Evolutionary conservation across 2,797 vertebrate genomes (phyloP).

Genomic region (Clarias fuscus): DNA sequence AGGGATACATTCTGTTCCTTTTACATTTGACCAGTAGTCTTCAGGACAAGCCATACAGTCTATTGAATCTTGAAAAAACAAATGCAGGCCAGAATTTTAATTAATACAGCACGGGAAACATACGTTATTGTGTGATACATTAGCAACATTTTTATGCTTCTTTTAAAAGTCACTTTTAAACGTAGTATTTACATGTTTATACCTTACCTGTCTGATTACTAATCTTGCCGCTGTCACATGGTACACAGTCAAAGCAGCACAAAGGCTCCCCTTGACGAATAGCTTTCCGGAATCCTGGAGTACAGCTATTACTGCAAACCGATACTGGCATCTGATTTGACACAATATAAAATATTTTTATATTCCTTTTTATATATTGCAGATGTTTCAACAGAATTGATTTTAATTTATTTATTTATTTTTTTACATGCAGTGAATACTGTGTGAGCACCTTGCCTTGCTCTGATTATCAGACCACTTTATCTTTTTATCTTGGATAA

Average conservation of each 20-base stretch:
- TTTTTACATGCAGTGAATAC: constrained; percentile 7
- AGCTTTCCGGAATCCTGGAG: constrained; percentile 59
- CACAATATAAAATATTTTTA: not conserved
- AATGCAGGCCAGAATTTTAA: not conserved
- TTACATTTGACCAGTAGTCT: constrained; percentile 57
- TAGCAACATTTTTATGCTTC: not conserved
- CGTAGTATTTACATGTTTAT: not conserved
- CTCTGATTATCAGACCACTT: constrained; percentile 55
- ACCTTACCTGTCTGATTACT: constrained; percentile 62
- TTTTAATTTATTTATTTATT: not conserved
- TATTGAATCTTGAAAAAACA: constrained; percentile 55
- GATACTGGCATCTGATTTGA: constrained; percentile 55
- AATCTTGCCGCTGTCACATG: constrained; percentile 64
- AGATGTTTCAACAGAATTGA: not conserved
- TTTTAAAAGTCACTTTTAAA: not conserved
- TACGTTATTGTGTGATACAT: not conserved
- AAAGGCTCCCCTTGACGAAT: constrained; percentile 59
- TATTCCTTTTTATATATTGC: not conserved
- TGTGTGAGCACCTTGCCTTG: constrained; percentile 58
- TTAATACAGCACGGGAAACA: not conserved
- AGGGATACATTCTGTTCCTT: constrained; percentile 55
- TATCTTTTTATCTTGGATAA: constrained; percentile 54
- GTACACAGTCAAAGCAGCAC: constrained; percentile 66
- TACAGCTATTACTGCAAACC: constrained; percentile 58
- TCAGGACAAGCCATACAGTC: constrained; percentile 58